Percentiles rank a stretch among this genome's conserved stretches.
Evolutionary conservation across 1,140 invertebrate genomes (phyloP).

Genomic region (Drosophila azteca): DNA sequence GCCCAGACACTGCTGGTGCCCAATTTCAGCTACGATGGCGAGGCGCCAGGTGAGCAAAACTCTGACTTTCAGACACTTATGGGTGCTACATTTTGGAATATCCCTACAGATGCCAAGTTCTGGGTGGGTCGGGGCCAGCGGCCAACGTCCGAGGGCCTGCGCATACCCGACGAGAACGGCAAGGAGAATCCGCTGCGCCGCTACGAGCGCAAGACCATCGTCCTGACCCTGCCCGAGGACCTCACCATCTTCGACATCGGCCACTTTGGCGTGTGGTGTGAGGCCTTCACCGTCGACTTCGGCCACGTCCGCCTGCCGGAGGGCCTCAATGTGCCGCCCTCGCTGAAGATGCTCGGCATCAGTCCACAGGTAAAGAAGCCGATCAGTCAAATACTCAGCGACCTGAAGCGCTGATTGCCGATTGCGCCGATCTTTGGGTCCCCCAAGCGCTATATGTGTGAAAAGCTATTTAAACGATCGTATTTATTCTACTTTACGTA

Average conservation of each 20-base stretch:
- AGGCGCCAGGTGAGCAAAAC: conserved; percentile 90
- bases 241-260: conserved; percentile 93
- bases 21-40: conserved; percentile 94
- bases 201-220: conserved; percentile 93
- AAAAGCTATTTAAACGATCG: conserved; percentile 47
- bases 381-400: conserved; percentile 71
- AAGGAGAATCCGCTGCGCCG: conserved; percentile 90
- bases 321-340: conserved; percentile 93
- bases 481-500: conserved; percentile 55
- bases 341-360: conserved; percentile 95
- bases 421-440: too few relatives aligned
- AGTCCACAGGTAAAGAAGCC: conserved; percentile 92
- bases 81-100: background rate
- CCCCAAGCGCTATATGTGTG: conserved; percentile 25
- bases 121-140: conserved; percentile 93
- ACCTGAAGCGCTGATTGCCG: conserved; percentile 65
- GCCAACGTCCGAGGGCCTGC: conserved; percentile 90
- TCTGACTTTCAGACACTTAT: too few relatives aligned
- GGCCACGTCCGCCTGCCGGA: conserved; percentile 91
- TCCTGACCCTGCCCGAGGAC: conserved; percentile 92
- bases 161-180: conserved; percentile 95
- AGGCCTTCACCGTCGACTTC: conserved; percentile 95
- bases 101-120: conserved; percentile 91
- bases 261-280: conserved; percentile 94
- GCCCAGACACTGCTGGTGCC: conserved; percentile 95